These are phyloP conservation scores for Drosophila sp. DNA, from an alignment of 1,140 invertebrate genomes.

Conservation along the genomic window DNA sequence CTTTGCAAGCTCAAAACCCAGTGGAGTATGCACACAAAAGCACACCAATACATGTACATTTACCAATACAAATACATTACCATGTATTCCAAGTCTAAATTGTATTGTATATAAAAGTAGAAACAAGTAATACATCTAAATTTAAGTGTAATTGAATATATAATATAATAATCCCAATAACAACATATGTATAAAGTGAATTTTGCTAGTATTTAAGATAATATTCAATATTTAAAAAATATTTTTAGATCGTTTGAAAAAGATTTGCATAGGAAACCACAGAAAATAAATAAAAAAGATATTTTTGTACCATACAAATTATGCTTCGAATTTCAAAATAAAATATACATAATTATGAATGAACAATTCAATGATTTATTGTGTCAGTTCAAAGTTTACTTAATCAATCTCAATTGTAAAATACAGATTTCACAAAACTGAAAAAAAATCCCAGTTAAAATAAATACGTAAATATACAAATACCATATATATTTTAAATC, in stretches of 20 bases:
- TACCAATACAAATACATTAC: not conserved
- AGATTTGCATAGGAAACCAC: constrained; percentile 21
- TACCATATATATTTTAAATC: constrained; percentile 17
- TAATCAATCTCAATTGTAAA: constrained; percentile 62
- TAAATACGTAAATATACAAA: constrained; percentile 42
- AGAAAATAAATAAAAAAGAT: constrained; percentile 43
- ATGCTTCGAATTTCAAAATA: constrained; percentile 45
- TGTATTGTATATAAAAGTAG: constrained; percentile 37
- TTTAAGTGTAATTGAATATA: constrained; percentile 17
- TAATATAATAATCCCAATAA: not conserved
- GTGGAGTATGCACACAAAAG: constrained; percentile 1
- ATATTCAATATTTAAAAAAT: constrained; percentile 17
- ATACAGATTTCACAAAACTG: constrained; percentile 54
- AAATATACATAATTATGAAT: constrained; percentile 21
- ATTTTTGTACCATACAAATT: constrained; percentile 74
- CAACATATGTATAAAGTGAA: constrained; percentile 41
- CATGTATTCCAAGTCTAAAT: constrained; percentile 3
- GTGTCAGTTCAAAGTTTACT: constrained; percentile 39
- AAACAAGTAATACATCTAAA: constrained; percentile 5
- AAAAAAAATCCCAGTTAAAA: constrained; percentile 43
- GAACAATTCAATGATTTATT: constrained; percentile 49
- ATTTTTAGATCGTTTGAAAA: constrained; percentile 34
- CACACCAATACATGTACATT: constrained; percentile 25
- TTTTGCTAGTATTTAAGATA: constrained; percentile 16
- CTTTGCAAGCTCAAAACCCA: constrained; percentile 1